phyloP scores from a whole-genome alignment of 2,888 invertebrate genomes.

The Tupiocoris notatus region DNA sequence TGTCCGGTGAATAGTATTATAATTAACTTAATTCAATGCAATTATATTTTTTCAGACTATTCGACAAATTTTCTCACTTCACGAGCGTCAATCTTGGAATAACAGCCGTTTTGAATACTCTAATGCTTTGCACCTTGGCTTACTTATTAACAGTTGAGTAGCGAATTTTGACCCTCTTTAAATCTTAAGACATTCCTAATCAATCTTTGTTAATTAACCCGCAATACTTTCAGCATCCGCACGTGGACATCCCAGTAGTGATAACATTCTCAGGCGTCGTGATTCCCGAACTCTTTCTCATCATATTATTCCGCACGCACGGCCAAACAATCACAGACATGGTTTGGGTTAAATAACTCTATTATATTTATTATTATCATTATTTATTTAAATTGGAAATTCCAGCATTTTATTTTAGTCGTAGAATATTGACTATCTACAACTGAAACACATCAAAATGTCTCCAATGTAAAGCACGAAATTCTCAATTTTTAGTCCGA shows the following conservation, averaged over 20 bases:
- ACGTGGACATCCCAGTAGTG: conserved; percentile 1
- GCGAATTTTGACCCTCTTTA: not conserved
- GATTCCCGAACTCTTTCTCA: not conserved
- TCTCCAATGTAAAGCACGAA: too few relatives aligned
- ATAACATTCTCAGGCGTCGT: conserved; percentile 1
- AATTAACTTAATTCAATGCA: too few relatives aligned
- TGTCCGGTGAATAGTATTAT: too few relatives aligned
- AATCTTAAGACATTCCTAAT: not conserved
- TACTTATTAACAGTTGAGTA: conserved; percentile 15
- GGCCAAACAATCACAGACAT: conserved; percentile 17
- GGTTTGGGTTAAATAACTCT: too few relatives aligned
- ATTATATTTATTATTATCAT: not conserved
- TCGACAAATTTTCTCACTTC: conserved; percentile 4
- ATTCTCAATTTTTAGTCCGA: conserved; percentile 1
- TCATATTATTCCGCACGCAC: conserved; percentile 1
- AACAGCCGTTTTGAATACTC: conserved; percentile 2
- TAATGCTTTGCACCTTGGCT: conserved; percentile 16
- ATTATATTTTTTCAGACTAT: conserved; percentile 21
- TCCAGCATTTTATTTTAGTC: too few relatives aligned
- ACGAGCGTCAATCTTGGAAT: not conserved
- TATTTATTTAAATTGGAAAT: too few relatives aligned
- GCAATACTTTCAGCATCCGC: conserved; percentile 19
- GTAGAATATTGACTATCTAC: too few relatives aligned
- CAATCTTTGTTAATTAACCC: not conserved
- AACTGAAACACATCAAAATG: too few relatives aligned